Evolutionary conservation across 2,113 vertebrate species (phyloP), one percentile per base, ranked within the genome.

Genomic region (Nycticryphes semicollaris): DNA sequence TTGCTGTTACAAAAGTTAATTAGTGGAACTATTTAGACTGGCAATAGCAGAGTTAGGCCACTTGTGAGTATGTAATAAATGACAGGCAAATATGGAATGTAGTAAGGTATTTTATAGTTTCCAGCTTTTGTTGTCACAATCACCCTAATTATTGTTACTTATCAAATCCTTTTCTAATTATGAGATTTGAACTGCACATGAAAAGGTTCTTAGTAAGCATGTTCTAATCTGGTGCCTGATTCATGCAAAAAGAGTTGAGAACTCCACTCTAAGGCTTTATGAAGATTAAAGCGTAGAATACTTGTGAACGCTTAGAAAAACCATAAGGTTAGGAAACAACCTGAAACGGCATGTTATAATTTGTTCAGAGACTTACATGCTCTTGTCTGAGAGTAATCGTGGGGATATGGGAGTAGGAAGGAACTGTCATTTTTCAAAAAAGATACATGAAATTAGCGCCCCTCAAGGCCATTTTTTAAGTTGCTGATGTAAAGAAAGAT

Each of bases 71-170:
- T 20, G 5, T 7, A 74, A 56, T 45, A 64, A 78, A 66, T 28
- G 0, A 30, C 18, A 68, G 3, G 6, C 3, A 66, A 79, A 70
- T 9, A 53, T 47, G 6, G 45, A 50, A 56, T 7, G 0, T 57
- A 62, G 4, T 70, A 66, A 76, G 23, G 7, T 51, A 66, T 17
- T 70, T 57, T 21, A 5, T 27, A 27, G 5, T 84, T 94, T 92
- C 27, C 48, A 66, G 6, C 7, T 74, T 77, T 21, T 70, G 22
- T 63, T 84, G 60, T 5, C 24, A 28, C 22, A 43, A 28, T n/a
- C n/a, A 14, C 3, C 17, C 24, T 84, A 23, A 21, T 83, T 72
- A 72, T 64, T 74, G 8, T 39, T 76, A 51, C 15, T 41, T 11
- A 73, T 37, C 20, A 15, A 35, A 41, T 19, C 6, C 6, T 75